Percentiles rank a stretch among this genome's conserved stretches.
phyloP scores from a whole-genome alignment of 2,113 vertebrate species.

The Haliaeetus leucogaster region DNA sequence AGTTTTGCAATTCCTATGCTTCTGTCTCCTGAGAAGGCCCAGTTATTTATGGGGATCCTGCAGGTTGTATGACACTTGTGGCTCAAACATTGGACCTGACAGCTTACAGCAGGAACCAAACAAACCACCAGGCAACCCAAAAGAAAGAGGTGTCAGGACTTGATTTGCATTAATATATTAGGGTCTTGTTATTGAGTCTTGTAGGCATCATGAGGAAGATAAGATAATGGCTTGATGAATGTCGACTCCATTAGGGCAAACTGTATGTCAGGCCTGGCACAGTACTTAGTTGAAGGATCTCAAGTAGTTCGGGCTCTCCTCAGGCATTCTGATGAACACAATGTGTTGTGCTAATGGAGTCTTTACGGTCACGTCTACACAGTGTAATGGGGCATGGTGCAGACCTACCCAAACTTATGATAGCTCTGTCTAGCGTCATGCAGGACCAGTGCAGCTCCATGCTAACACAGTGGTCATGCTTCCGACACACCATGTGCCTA shows the following conservation, averaged over 20 bases:
- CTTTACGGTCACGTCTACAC: no score
- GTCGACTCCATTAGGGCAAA: background rate
- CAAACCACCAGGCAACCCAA: background rate
- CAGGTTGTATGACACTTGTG: background rate
- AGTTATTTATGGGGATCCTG: background rate
- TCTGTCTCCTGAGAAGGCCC: background rate
- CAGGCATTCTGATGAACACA: background rate
- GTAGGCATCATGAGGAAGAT: background rate
- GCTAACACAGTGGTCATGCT: fast-evolving
- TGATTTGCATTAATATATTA: background rate
- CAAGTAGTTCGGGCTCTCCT: background rate
- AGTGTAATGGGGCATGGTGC: background rate
- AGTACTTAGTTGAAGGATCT: background rate
- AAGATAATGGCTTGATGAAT: background rate
- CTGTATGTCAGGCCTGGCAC: background rate
- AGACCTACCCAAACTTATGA: background rate
- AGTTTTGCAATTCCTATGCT: background rate
- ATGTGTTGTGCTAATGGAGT: background rate
- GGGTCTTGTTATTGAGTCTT: background rate
- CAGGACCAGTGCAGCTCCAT: background rate
- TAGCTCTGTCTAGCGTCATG: background rate
- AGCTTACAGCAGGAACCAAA: background rate
- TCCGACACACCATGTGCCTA: background rate
- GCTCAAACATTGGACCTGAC: background rate
- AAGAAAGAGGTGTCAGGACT: background rate